Base-by-base conservation (phyloP, 2,113 vertebrate species). In the Pogona vitticeps region DNA sequence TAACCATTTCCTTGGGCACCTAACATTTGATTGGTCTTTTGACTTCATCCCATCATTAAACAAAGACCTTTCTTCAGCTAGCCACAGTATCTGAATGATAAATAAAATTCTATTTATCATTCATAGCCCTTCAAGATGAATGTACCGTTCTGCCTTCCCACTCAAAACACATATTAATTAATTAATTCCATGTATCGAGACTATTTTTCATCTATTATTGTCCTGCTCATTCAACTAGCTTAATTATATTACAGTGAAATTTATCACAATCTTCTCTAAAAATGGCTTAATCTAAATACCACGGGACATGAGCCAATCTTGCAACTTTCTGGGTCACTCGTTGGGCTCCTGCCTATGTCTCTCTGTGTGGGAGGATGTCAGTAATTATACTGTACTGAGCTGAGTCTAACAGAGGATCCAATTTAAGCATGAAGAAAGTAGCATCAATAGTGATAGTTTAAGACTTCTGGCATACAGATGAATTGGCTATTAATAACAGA, bases 141-240 rank as follows among this genome's bases (percentile, higher is more conserved):
- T 56, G 40, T 52, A 36, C 33, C 52, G 70, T 31, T 76, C 42
- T 75, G 59, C 42, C 67, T 81, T 86, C 23, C 46, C 71, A 76
- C 78, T 82, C 70, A 81, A 86, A 86, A 75, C 85, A 81, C 67
- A n/a, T 58, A 75, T 75, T 82, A 81, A 86, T 86, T 86, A 86
- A 81, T 86, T 82, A 86, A 86, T 65, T 80, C 15, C 33, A 56
- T 76, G 71, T 86, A 81, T 63, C 31, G 58, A 52, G 78, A 81
- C 58, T 67, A 86, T 76, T 86, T 86, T 82, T 81, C 58, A 67
- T 76, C 70, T 67, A 52, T 81, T 75, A 86, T 73, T 38, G 23
- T 81, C 58, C 40, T 52, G 79, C 78, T 75, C 85, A 76, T 81
- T 81, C 70, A 81, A 31, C 38, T 58, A 68, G 61, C n/a, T 58